These are phyloP conservation scores for Squalus acanthias DNA, from an alignment of 2,797 vertebrate genomes.

Conservation along the genomic window DNA sequence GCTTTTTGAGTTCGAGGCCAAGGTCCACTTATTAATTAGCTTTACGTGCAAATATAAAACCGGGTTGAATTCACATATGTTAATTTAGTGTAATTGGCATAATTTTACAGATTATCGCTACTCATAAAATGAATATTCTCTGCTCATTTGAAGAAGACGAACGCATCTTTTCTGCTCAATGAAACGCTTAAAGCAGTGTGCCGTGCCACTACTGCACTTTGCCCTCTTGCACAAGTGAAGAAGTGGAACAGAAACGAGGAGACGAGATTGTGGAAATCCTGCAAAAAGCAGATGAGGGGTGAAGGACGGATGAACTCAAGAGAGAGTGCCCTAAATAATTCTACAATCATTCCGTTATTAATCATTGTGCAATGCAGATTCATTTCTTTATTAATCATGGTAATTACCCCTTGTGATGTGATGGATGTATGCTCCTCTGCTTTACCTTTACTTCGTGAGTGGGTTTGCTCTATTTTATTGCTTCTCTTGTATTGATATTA, in stretches of 20 bases:
- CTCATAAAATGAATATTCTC: neutral
- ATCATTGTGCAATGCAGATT: neutral
- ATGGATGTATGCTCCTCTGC: neutral
- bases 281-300: neutral
- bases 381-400: constrained; percentile 12
- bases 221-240: neutral
- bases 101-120: neutral
- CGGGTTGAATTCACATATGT: neutral
- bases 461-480: neutral
- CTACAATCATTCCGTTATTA: neutral
- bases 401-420: neutral
- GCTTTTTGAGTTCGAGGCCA: neutral
- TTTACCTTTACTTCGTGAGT: neutral
- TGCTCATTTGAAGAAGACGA: neutral
- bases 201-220: neutral
- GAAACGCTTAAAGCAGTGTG: neutral
- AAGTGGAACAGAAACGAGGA: neutral
- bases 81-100: neutral
- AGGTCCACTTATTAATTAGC: neutral
- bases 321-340: neutral
- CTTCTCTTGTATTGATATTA: neutral
- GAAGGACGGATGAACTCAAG: neutral
- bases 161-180: neutral
- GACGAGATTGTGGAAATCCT: neutral
- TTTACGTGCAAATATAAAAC: neutral